Evolutionary conservation across 2,113 vertebrate genomes (phyloP).

Genomic region (Podilymbus podiceps): DNA sequence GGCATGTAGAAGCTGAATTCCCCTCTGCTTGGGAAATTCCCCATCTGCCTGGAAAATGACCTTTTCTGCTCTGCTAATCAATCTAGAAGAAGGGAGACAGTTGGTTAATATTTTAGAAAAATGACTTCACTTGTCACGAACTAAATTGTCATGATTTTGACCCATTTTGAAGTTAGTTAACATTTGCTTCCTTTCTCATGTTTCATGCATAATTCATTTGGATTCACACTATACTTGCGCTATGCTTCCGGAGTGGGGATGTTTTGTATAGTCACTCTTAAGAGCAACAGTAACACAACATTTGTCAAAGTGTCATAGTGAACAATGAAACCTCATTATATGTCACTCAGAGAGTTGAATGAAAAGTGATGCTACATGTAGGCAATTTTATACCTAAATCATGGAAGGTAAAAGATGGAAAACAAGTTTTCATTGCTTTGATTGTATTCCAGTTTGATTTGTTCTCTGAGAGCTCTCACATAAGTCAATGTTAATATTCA

Average conservation of each 20-base stretch:
- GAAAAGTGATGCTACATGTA: slow-evolving; percentile 16
- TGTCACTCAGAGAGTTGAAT: slow-evolving; percentile 18
- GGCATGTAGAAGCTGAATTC: slow-evolving; percentile 69
- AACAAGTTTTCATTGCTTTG: slow-evolving; percentile 19
- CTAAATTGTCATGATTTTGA: slow-evolving; percentile 76
- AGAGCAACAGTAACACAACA: slow-evolving; percentile 18
- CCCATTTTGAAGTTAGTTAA: slow-evolving; percentile 75
- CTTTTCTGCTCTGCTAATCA: slow-evolving; percentile 76
- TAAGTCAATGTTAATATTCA: background rate
- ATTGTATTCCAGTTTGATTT: background rate
- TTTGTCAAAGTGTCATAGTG: slow-evolving; percentile 47
- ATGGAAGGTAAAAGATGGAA: background rate
- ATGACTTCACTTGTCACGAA: slow-evolving; percentile 68
- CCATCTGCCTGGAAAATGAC: slow-evolving; percentile 71
- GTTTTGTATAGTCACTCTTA: slow-evolving; percentile 3
- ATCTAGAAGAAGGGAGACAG: slow-evolving; percentile 71
- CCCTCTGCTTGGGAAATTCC: slow-evolving; percentile 50
- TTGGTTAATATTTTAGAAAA: slow-evolving; percentile 79
- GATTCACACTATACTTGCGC: background rate
- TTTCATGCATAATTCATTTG: slow-evolving; percentile 73
- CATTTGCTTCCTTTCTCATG: slow-evolving; percentile 67
- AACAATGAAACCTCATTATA: slow-evolving; percentile 40
- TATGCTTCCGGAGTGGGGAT: background rate
- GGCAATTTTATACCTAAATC: slow-evolving; percentile 16
- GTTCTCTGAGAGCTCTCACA: background rate